These are phyloP conservation scores for Anastatus disparis DNA, from an alignment of 1,140 invertebrate genomes.

Conservation along the genomic window DNA sequence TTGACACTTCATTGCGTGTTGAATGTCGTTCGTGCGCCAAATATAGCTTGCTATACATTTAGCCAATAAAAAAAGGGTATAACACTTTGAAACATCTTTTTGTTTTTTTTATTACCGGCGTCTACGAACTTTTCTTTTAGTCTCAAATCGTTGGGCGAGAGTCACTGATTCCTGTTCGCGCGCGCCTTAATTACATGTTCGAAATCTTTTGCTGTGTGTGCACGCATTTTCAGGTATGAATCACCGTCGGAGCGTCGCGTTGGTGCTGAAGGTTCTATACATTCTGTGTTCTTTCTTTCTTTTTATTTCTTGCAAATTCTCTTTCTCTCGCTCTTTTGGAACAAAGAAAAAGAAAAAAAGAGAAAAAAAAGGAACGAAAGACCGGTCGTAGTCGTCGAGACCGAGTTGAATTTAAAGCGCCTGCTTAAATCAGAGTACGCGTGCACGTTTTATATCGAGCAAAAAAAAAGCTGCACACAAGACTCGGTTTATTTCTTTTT, in stretches of 20 bases:
- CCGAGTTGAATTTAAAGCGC: slow-evolving; percentile 35
- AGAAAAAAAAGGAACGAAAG: neutral
- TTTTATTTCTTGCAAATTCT: neutral
- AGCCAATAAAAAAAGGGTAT: neutral
- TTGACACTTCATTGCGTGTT: slow-evolving; percentile 12
- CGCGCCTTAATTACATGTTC: slow-evolving; percentile 19
- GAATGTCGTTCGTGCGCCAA: slow-evolving; percentile 1
- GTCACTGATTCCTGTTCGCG: neutral
- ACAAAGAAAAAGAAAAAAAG: neutral
- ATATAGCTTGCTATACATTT: neutral
- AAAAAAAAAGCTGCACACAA: neutral
- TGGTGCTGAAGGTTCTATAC: neutral
- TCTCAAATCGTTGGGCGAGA: too few relatives aligned
- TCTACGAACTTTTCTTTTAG: too few relatives aligned
- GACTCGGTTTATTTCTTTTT: too few relatives aligned
- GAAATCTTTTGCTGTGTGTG: too few relatives aligned
- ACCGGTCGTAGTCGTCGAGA: slow-evolving; percentile 28
- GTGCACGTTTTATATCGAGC: neutral
- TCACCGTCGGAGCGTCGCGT: slow-evolving; percentile 18
- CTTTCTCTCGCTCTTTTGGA: neutral
- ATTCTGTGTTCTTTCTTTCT: neutral
- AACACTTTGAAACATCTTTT: neutral
- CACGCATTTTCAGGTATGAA: slow-evolving; percentile 24
- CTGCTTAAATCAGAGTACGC: slow-evolving; percentile 26
- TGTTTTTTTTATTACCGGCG: neutral